phyloP scores from a whole-genome alignment of 2,113 vertebrate genomes.

The Ptilonorhynchus violaceus region DNA sequence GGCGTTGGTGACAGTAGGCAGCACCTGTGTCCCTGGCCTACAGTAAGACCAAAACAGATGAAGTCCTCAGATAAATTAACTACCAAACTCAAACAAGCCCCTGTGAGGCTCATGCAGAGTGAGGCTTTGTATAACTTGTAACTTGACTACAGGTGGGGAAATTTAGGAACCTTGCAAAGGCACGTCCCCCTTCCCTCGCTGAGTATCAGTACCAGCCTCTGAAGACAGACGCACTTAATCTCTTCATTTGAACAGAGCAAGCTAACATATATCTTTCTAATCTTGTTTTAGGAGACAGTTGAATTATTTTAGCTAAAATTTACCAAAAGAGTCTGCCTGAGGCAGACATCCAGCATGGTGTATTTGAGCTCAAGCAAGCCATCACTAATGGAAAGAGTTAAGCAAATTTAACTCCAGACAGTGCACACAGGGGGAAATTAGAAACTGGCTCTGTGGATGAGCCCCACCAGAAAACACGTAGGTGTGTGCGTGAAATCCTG shows the following conservation, averaged over 20 bases:
- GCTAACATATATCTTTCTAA: background rate
- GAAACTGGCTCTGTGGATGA: background rate
- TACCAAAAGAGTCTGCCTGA: background rate
- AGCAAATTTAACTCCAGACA: background rate
- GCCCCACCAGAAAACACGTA: background rate
- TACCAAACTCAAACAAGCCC: background rate
- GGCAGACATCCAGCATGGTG: background rate
- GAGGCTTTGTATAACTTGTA: background rate
- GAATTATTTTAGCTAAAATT: slow-evolving; percentile 43
- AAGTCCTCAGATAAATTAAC: background rate
- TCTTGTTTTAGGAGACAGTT: slow-evolving; percentile 10
- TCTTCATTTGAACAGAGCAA: background rate
- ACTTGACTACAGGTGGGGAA: background rate
- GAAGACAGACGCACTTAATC: background rate
- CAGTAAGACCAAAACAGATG: background rate
- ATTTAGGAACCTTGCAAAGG: background rate
- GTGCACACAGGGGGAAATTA: background rate
- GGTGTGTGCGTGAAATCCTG: background rate
- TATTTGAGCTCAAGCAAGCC: background rate
- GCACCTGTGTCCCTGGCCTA: background rate
- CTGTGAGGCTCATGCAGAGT: background rate
- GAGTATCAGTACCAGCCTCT: background rate
- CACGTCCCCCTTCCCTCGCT: background rate
- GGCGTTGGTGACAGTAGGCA: accelerated
- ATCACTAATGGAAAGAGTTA: background rate